Conservation (phyloP, 2,797 vertebrate genomes). For the Parambassis ranga region DNA sequence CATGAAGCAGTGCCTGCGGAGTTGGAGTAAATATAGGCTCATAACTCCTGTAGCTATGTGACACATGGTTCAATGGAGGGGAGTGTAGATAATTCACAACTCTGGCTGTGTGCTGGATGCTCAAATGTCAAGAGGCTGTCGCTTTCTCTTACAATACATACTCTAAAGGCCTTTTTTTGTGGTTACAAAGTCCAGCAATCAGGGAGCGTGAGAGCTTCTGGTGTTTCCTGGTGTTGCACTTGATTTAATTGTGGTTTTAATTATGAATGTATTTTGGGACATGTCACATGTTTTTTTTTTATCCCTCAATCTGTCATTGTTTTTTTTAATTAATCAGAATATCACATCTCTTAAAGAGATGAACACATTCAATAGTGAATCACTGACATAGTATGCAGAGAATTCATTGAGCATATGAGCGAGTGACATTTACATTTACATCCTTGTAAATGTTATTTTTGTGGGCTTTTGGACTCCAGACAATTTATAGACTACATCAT, state of each 20-base stretch:
- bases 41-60: slow-evolving; percentile 66
- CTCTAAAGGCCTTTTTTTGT: slow-evolving; percentile 24
- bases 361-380: too few species aligned
- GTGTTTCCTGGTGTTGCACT: not conserved
- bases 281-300: not conserved
- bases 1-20: slow-evolving; percentile 60
- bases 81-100: slow-evolving; percentile 61
- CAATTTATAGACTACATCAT: too few species aligned
- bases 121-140: slow-evolving; percentile 56
- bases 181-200: slow-evolving; percentile 39
- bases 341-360: too few species aligned
- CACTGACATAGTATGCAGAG: too few species aligned
- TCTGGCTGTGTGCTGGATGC: slow-evolving; percentile 39
- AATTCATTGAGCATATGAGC: too few species aligned
- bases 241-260: not conserved
- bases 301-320: slow-evolving; percentile 10
- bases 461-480: too few species aligned
- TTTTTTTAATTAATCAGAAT: not conserved
- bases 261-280: not conserved
- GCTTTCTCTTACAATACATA: slow-evolving; percentile 26
- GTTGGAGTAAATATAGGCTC: slow-evolving; percentile 81
- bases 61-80: slow-evolving; percentile 65
- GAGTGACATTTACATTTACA: too few species aligned
- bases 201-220: not conserved
- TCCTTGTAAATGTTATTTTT: too few species aligned